Percentiles rank a stretch among this genome's conserved stretches.
Evolutionary conservation across 2,797 vertebrate species (phyloP).

Genomic region (Premnoplex brunnescens): DNA sequence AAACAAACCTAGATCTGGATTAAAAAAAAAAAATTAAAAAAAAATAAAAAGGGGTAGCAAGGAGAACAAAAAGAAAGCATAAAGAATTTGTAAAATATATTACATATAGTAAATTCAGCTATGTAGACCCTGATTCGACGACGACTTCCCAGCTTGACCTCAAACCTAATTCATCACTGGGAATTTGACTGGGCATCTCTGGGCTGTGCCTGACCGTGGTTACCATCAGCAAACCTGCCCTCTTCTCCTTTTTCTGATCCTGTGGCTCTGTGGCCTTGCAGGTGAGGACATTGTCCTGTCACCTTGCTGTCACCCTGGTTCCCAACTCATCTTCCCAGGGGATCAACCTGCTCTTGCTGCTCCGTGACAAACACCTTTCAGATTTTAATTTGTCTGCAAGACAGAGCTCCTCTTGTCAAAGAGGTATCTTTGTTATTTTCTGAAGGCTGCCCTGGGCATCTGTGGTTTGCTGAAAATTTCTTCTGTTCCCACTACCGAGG

Average conservation of each 20-base stretch:
- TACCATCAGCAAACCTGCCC: fast-evolving
- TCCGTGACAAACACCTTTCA: background rate
- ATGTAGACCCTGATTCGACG: background rate
- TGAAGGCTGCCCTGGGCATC: background rate
- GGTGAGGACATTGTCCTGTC: background rate
- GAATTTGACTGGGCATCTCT: background rate
- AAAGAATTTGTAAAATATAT: background rate
- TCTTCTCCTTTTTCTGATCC: background rate
- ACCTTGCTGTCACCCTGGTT: fast-evolving
- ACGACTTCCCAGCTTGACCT: background rate
- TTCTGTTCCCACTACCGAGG: background rate
- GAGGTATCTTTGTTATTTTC: background rate
- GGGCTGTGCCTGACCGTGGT: background rate
- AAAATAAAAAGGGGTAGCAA: background rate
- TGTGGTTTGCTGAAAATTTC: background rate
- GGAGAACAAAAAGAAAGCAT: background rate
- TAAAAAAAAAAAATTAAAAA: background rate
- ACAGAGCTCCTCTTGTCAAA: background rate
- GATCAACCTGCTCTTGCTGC: background rate
- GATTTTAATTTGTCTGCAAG: background rate
- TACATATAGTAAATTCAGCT: background rate
- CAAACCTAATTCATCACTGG: background rate
- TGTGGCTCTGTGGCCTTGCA: background rate
- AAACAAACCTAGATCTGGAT: background rate
- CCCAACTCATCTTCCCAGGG: background rate